phyloP scores from a whole-genome alignment of 1,140 invertebrate species.

The Drosophila oshimai region DNA sequence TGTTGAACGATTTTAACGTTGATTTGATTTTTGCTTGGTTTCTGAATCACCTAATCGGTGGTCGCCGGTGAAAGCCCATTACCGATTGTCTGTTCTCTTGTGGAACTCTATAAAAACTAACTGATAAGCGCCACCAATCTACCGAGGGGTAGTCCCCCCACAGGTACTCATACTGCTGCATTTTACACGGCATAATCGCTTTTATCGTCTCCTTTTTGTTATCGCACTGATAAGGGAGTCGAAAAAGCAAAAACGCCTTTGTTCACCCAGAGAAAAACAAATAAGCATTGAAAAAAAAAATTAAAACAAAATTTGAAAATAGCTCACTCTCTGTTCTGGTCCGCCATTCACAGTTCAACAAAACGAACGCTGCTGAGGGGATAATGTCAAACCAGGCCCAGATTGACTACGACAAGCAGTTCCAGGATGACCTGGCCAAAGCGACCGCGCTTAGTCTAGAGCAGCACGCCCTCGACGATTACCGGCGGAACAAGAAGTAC shows the following conservation, averaged over 20 bases:
- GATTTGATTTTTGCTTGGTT: neutral
- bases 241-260: constrained; percentile 36
- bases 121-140: neutral
- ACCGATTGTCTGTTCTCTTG: neutral
- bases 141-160: neutral
- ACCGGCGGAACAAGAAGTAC: constrained; percentile 84
- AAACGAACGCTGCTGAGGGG: constrained; percentile 14
- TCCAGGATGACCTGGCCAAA: constrained; percentile 92
- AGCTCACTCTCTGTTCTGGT: constrained; percentile 19
- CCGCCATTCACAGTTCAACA: constrained; percentile 38
- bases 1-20: neutral
- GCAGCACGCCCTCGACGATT: constrained; percentile 91
- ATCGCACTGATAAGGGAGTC: constrained; percentile 60
- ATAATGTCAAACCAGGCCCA: constrained; percentile 76
- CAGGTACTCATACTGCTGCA: neutral
- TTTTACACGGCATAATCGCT: constrained; percentile 58
- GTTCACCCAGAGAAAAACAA: constrained; percentile 26
- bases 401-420: constrained; percentile 90
- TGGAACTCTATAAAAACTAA: neutral
- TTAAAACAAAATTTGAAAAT: constrained; percentile 30
- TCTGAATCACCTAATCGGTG: constrained; percentile 8
- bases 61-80: neutral
- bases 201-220: constrained; percentile 56
- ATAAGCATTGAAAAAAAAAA: constrained; percentile 26
- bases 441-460: constrained; percentile 93